Evolutionary conservation across 2,888 invertebrate genomes (phyloP), one percentile per base, ranked within the genome.

Genomic region (Epiblema foenella): DNA sequence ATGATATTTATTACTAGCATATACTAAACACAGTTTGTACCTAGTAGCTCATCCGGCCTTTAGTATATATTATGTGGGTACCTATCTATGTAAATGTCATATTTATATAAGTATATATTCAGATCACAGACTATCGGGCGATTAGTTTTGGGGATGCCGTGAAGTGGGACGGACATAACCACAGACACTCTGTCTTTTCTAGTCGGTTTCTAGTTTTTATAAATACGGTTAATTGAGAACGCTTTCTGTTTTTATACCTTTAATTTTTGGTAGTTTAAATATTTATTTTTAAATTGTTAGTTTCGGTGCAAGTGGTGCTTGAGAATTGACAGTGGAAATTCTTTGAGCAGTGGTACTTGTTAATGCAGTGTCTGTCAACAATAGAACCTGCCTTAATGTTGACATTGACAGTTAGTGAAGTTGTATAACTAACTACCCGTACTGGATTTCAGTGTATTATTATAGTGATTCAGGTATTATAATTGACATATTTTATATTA

Each of bases 71-170:
- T 12, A 62, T 42, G 33, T 29, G 29, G 42, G 18, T 69, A 67
- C 24, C 56, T 62, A 67, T 39, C 56, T 62, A 56, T 68, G 62
- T 56, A 56, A 68, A 54, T 62, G 18, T n/a, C 42, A 56, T 62
- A 66, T 58, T 58, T 69, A 70, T 65, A 70, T 70, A 65, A 69
- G 54, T 70, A 70, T 70, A 70, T 66, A 70, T 70, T 37, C 58
- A 51, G 59, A 56, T 18, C 37, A 17, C 49, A 33, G 66, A 24
- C 70, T 46, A 60, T 33, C 65, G 24, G 54, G 59, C 42, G 54
- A 54, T 66, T 66, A 70, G 70, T 70, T 70, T 70, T 66, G 70
- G 70, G 70, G 66, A 70, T 70, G 70, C 33, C 70, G 60, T 37
- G 54, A 20, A 24, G 52, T 66, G 54, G 70, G 66, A 60, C 70